These are phyloP conservation scores for Saccostrea cuccullata DNA, from an alignment of 1,140 invertebrate species.

Conservation along the genomic window DNA sequence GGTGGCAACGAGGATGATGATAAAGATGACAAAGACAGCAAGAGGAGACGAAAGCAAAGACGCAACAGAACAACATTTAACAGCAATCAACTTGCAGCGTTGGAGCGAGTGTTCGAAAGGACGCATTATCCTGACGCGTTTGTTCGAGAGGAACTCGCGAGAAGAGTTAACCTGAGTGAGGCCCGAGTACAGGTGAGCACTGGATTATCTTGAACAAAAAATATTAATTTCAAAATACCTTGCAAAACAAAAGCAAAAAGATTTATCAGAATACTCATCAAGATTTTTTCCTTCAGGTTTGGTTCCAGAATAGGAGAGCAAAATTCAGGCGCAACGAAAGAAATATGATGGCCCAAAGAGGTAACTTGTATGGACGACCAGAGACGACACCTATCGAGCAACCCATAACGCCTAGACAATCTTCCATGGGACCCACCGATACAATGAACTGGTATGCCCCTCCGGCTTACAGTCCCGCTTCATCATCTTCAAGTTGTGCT, in stretches of 20 bases:
- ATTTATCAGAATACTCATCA: background rate
- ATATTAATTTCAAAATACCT: background rate
- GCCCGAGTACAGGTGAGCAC: slow-evolving; percentile 89
- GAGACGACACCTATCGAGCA: slow-evolving; percentile 74
- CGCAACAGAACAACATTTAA: slow-evolving; percentile 96
- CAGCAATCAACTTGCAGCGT: slow-evolving; percentile 91
- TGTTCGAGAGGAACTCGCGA: slow-evolving; percentile 93
- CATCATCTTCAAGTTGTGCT: slow-evolving; percentile 71
- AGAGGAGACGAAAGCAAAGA: slow-evolving; percentile 82
- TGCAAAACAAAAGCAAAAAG: background rate
- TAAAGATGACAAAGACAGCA: slow-evolving; percentile 72
- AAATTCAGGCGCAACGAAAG: slow-evolving; percentile 90
- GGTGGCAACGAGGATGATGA: slow-evolving; percentile 62
- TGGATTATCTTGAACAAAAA: background rate
- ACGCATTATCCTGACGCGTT: slow-evolving; percentile 98
- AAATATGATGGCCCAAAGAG: slow-evolving; percentile 79
- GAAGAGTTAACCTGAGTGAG: slow-evolving; percentile 92
- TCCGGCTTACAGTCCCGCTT: slow-evolving; percentile 63
- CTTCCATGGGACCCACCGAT: slow-evolving; percentile 65
- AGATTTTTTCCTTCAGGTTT: slow-evolving; percentile 84
- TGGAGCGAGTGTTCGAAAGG: slow-evolving; percentile 95
- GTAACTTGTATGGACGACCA: slow-evolving; percentile 67
- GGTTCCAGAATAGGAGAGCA: slow-evolving; percentile 96
- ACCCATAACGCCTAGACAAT: slow-evolving; percentile 75
- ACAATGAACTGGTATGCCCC: slow-evolving; percentile 60